Evolutionary conservation across 64 coral and sea anemone genomes (phyloP), one percentile per base, ranked within the genome.

Genomic region (Pocillopora damicornis): DNA sequence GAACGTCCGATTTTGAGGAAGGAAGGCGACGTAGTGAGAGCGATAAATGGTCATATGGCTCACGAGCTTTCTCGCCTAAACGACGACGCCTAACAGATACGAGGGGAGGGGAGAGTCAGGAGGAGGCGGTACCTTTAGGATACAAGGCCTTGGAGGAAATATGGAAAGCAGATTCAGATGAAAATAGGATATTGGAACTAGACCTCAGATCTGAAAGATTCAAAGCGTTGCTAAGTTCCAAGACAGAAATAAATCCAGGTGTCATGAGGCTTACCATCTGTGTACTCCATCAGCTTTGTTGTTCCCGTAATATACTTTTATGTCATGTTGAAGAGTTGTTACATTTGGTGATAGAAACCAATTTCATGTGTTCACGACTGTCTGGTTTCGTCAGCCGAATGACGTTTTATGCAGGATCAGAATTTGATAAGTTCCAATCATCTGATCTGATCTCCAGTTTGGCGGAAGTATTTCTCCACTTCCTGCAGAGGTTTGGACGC

Each of bases 351-450:
- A 82, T 82, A 15, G 59, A 82, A 67, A 82, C 35, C 13, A 82
- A 82, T 10, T 82, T 82, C 38, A 4, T 82, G 13, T 12, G 2
- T 30, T 35, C 66, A 45, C 80, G 66, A 20, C 61, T 82, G 23
- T 66, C 80, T 18, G 18, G 61, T 82, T 82, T 82, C 25, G 17
- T 82, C 61, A 82, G 80, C 15, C 80, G 62, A 35, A 82, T 82
- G 78, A 20, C 63, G 9, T 82, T 61, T 5, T 66, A 42, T 82
- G 35, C 15, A 11, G 45, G 56, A 57, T 68, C 36, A 11, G 66
- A 62, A 8, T 18, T 13, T 37, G 20, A 71, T 4, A 36, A 82
- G 22, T 82, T 65, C 17, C 80, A 45, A 82, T 18, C 80, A 15
- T 65, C 60, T 22, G 61, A 66, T 20, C 7, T 67, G 6, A 82